Evolutionary conservation across 1,140 invertebrate genomes (phyloP), one percentile per base, ranked within the genome.

Genomic region (Drosophila arizonae): DNA sequence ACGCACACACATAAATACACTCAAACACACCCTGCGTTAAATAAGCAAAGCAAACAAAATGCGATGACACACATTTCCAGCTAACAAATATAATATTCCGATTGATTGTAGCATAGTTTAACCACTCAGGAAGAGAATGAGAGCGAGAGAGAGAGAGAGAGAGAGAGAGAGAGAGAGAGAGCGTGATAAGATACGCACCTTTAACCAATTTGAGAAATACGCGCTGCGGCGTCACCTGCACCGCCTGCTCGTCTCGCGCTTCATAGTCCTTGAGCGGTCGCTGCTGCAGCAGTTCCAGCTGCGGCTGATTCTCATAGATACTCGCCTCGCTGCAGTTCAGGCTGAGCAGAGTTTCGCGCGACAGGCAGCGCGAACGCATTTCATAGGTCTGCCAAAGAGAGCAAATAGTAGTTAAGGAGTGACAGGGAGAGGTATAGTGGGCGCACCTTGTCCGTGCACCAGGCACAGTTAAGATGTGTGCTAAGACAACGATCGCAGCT

Each of bases 201-300:
- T 92, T 92, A 71, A 94, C 90, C 26, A 95, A 87, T 72, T 92
- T 93, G 3, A 95, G 79, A 51, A 87, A 90, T 1, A 94, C 91
- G 52, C 91, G 77, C 74, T 95, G 95, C 6, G 95, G 95, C 67
- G 90, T 92, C 48, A 95, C 91, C 79, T 95, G 95, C 28, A 95
- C 92, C 8, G 94, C 94, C 61, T 93, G 90, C 55, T 86, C 77
- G 54, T 86, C 72, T 11, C 45, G 64, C 1, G 72, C 66, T 9
- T 78, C 69, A 24, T 92, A 92, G 63, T 93, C 92, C 64, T 91
- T 92, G 26, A 92, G 90, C 3, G 91, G 74, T 1, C 67, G 65
- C 17, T 93, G 55, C 54, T 76, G 60, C 4, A 91, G 13, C 13
- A 91, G 30, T 72, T 63, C 79, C 52, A 77, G 76, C 75, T 64